phyloP scores from a whole-genome alignment of 37 sponge, comb jelly and placozoan species.

The Diacarnus erythraeanus region DNA sequence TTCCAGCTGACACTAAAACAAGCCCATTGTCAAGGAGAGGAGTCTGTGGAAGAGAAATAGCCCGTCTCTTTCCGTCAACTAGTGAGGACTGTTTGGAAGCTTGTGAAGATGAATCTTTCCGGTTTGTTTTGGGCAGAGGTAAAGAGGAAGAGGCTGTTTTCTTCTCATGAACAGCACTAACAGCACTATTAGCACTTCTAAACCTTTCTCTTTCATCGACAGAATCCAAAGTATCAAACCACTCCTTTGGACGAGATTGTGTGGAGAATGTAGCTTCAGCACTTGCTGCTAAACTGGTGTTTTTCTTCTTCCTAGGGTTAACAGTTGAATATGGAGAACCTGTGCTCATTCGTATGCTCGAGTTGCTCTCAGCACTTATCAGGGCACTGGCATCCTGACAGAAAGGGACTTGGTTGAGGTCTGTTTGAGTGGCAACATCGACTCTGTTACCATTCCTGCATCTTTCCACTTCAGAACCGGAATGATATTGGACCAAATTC shows the following conservation, averaged over 20 bases:
- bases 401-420: neutral
- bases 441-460: neutral
- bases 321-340: neutral
- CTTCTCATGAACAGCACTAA: neutral
- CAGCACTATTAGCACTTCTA: neutral
- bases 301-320: neutral
- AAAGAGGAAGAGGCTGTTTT: neutral
- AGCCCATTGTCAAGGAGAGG: neutral
- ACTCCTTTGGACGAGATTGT: neutral
- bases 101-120: neutral
- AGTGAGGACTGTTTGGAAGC: neutral
- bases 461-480: neutral
- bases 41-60: neutral
- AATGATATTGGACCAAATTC: constrained; percentile 26
- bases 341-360: neutral
- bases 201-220: neutral
- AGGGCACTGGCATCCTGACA: neutral
- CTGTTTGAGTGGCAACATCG: constrained; percentile 22
- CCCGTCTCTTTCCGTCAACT: neutral
- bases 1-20: neutral
- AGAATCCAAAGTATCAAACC: constrained; percentile 6
- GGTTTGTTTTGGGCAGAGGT: neutral
- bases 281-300: neutral
- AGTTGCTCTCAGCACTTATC: neutral
- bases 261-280: neutral